Percentiles rank a stretch among this genome's conserved stretches.
Conservation (phyloP, 2,113 vertebrate genomes). For the Corythornis cristatus region DNA sequence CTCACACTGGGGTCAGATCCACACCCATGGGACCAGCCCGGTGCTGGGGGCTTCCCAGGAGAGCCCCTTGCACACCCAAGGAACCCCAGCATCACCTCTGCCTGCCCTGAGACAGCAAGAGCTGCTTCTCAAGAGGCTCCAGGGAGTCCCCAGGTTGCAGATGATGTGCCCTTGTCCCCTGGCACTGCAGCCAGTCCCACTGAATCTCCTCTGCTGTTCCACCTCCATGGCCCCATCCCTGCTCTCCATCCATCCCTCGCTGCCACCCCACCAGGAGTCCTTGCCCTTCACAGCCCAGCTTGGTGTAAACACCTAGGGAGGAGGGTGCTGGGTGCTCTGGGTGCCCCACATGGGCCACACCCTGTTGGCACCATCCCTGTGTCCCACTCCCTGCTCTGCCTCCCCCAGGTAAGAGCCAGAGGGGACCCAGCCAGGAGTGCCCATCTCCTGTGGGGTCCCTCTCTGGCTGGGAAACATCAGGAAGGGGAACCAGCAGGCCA, state of each 20-base stretch:
- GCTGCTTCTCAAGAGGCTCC: fast-evolving
- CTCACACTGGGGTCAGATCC: fast-evolving
- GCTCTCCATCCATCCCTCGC: not conserved
- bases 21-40: fast-evolving
- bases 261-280: not conserved
- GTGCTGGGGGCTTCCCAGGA: not conserved
- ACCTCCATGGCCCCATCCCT: not conserved
- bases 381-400: not conserved
- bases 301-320: too few species aligned
- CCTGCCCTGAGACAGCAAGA: not conserved
- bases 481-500: not conserved
- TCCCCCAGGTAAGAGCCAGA: not conserved
- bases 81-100: not conserved
- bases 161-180: too few species aligned
- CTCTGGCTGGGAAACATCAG: not conserved
- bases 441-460: not conserved
- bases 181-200: too few species aligned
- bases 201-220: not conserved
- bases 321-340: not conserved
- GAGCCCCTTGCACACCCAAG: not conserved
- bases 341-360: not conserved
- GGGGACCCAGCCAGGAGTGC: not conserved
- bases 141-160: not conserved
- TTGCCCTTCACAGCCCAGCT: not conserved
- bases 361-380: fast-evolving